A percentile compares a stretch with the other conserved stretches of the same genome.
Conservation (phyloP, 2,113 vertebrate species). For the Pelvicachromis taeniatus region DNA sequence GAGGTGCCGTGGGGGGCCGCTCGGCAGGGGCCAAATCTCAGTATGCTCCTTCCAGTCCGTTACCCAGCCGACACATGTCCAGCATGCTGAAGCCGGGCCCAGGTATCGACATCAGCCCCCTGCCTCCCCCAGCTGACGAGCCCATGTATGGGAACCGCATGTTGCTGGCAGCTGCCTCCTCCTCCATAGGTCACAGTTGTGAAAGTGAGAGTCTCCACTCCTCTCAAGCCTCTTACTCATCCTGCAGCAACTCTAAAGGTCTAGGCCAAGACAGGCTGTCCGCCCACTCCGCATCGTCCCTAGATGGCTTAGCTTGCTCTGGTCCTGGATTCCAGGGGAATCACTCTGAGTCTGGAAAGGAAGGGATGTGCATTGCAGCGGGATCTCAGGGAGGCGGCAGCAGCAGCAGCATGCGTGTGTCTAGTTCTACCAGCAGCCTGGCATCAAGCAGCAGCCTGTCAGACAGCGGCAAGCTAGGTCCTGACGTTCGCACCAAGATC, state of each 20-base stretch:
- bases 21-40: conserved; percentile 68
- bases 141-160: conserved; percentile 66
- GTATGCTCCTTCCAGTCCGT: conserved; percentile 81
- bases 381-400: conserved; percentile 59
- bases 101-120: conserved; percentile 74
- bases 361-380: conserved; percentile 47
- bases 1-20: conserved; percentile 37
- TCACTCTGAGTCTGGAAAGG: conserved; percentile 28
- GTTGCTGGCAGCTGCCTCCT: conserved; percentile 30
- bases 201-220: conserved; percentile 49
- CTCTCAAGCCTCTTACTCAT: conserved; percentile 44
- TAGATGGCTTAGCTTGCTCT: conserved; percentile 60
- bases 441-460: conserved; percentile 82
- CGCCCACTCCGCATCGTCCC: conserved; percentile 62
- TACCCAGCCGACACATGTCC: conserved; percentile 73
- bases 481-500: conserved; percentile 82
- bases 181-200: conserved; percentile 51
- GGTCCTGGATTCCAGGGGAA: conserved; percentile 15
- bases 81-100: conserved; percentile 67
- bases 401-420: conserved; percentile 71
- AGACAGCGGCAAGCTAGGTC: conserved; percentile 79
- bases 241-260: conserved; percentile 68
- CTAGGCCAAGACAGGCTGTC: conserved; percentile 66
- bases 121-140: conserved; percentile 47
- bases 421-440: conserved; percentile 84